Percentiles rank a stretch among this genome's conserved stretches.
Evolutionary conservation across 2,888 invertebrate species (phyloP).

Genomic region (Scaptodrosophila latifasciaeformis): DNA sequence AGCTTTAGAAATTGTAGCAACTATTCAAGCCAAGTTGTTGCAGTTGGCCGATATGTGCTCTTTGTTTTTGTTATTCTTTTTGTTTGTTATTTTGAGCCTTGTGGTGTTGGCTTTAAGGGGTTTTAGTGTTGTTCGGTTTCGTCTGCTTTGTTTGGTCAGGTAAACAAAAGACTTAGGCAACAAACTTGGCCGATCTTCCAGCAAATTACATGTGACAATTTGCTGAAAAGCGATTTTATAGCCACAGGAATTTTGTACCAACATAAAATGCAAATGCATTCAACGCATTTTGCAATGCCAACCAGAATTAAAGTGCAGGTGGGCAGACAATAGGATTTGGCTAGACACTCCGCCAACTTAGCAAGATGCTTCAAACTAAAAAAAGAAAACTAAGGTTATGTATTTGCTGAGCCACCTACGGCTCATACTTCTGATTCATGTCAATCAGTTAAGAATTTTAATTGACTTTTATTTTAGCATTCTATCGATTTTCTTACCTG

Average conservation of each 20-base stretch:
- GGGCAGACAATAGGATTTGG: no score
- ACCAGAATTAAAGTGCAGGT: no score
- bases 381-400: no score
- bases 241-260: slow-evolving; percentile 33
- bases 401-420: no score
- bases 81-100: neutral
- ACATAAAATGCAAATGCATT: slow-evolving; percentile 43
- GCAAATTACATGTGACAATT: slow-evolving; percentile 8
- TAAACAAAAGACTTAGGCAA: slow-evolving; percentile 54
- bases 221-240: slow-evolving; percentile 16
- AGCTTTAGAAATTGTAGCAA: slow-evolving; percentile 6
- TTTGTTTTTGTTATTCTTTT: slow-evolving; percentile 1
- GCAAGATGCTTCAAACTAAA: no score
- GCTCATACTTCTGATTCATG: no score
- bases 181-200: slow-evolving; percentile 32
- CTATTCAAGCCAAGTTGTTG: slow-evolving; percentile 11
- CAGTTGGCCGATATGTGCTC: slow-evolving; percentile 5
- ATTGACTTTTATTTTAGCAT: no score
- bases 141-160: slow-evolving; percentile 13
- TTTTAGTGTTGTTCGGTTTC: slow-evolving; percentile 7
- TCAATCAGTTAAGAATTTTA: no score
- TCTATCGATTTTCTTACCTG: no score
- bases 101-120: neutral
- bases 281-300: no score
- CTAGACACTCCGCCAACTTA: no score